phyloP scores from a whole-genome alignment of 2,888 invertebrate genomes.

The Laspeyria flexula region DNA sequence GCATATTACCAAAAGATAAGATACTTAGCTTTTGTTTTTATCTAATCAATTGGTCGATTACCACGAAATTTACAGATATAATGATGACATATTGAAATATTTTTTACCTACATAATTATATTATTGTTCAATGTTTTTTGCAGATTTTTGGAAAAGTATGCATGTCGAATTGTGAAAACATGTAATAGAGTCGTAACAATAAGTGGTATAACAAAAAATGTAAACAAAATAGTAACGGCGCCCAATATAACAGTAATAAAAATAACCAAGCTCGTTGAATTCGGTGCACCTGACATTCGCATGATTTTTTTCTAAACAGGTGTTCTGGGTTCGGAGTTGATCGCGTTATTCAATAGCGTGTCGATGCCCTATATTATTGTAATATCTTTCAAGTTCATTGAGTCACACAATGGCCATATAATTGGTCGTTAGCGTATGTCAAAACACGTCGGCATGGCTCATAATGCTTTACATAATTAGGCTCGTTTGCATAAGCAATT shows the following conservation, averaged over 20 bases:
- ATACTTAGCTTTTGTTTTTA: conserved; percentile 21
- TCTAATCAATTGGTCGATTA: conserved; percentile 1
- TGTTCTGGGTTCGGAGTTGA: conserved; percentile 52
- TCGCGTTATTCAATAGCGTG: conserved; percentile 63
- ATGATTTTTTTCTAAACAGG: conserved; percentile 76
- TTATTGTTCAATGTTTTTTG: background rate
- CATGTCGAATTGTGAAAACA: too few relatives aligned
- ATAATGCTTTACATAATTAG: conserved; percentile 83
- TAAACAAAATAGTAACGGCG: conserved; percentile 43
- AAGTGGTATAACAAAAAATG: conserved; percentile 41
- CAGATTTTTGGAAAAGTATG: background rate
- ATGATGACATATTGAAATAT: conserved; percentile 1
- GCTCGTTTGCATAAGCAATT: conserved; percentile 82
- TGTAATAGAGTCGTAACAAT: too few relatives aligned
- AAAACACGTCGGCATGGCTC: conserved; percentile 75
- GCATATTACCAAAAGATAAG: conserved; percentile 32
- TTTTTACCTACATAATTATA: background rate
- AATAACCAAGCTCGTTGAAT: conserved; percentile 64
- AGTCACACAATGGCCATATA: conserved; percentile 80
- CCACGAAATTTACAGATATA: background rate
- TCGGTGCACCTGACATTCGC: conserved; percentile 74
- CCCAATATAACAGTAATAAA: conserved; percentile 56
- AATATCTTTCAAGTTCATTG: conserved; percentile 81
- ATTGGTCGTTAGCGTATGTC: conserved; percentile 81
- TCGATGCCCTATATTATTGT: conserved; percentile 84